These are phyloP conservation scores for Antennarius striatus DNA, from an alignment of 2,113 vertebrate species.

Conservation along the genomic window DNA sequence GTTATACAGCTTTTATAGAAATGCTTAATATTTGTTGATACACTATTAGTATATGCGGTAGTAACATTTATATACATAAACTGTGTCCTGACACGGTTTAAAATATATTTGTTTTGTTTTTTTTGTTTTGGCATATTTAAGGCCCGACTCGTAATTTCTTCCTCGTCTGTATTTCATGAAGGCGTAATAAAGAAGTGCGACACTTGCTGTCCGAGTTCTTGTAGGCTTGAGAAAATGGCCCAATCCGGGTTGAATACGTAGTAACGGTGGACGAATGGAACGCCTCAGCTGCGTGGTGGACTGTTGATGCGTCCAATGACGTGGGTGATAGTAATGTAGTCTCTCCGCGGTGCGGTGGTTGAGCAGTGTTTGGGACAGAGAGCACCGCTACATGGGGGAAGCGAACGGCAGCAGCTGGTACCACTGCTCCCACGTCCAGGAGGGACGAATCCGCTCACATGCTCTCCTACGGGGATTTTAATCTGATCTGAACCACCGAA, in stretches of 20 bases:
- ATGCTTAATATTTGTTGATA: too few species aligned
- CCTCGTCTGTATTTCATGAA: not conserved
- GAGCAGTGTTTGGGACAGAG: constrained; percentile 51
- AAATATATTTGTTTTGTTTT: fast-evolving
- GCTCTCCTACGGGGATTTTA: not conserved
- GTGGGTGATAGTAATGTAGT: constrained; percentile 20
- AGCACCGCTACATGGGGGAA: constrained; percentile 43
- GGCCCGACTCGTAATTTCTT: constrained; percentile 15
- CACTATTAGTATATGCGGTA: too few species aligned
- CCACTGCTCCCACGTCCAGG: constrained; percentile 6
- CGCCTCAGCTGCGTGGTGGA: constrained; percentile 29
- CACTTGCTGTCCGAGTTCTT: constrained; percentile 31
- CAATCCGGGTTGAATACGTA: constrained; percentile 65
- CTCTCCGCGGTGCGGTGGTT: constrained; percentile 35
- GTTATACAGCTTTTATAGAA: fast-evolving
- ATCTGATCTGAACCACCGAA: constrained; percentile 10
- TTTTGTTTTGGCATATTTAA: constrained; percentile 13
- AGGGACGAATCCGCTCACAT: constrained; percentile 10
- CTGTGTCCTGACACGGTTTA: fast-evolving
- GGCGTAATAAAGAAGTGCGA: constrained; percentile 15
- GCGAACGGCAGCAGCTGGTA: constrained; percentile 36
- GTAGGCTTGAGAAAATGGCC: constrained; percentile 5
- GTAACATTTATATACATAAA: too few species aligned
- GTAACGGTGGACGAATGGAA: constrained; percentile 54
- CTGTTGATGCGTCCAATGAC: constrained; percentile 63